Evolutionary conservation across 1,140 invertebrate species (phyloP).

Genomic region (Carcinoscorpius rotundicauda): DNA sequence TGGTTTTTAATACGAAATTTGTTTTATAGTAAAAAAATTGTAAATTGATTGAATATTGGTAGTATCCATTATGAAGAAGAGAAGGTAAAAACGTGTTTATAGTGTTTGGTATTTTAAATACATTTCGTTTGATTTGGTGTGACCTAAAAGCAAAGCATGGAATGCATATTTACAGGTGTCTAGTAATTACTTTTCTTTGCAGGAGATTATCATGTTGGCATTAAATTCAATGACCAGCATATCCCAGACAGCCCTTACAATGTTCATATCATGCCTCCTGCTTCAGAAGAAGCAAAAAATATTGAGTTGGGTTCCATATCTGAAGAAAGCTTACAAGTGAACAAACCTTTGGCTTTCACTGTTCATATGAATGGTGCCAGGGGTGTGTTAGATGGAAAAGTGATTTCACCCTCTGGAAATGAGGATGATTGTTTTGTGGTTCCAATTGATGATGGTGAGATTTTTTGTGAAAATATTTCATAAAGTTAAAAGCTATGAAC

Average conservation of each 20-base stretch:
- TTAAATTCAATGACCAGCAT: constrained; percentile 97
- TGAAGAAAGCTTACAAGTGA: constrained; percentile 58
- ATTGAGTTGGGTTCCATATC: constrained; percentile 87
- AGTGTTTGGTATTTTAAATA: no score
- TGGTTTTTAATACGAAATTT: no score
- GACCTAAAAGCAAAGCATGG: no score
- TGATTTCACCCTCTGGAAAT: constrained; percentile 75
- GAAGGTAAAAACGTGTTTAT: no score
- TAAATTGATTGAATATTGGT: no score
- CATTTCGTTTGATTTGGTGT: no score
- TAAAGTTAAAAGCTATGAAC: no score
- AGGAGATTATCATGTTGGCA: constrained; percentile 93
- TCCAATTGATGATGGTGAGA: constrained; percentile 71
- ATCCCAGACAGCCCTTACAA: constrained; percentile 97
- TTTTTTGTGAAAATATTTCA: not conserved
- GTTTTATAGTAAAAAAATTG: no score
- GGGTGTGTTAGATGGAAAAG: constrained; percentile 80
- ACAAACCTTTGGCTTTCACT: constrained; percentile 87
- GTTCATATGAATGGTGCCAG: constrained; percentile 89
- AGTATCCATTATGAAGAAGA: no score
- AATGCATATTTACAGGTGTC: no score
- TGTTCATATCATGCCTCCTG: constrained; percentile 76
- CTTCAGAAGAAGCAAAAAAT: constrained; percentile 79
- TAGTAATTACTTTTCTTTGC: constrained; percentile 22
- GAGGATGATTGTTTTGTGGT: constrained; percentile 95